Base-by-base conservation (phyloP, 2,113 vertebrate species). In the Percina caprodes region DNA sequence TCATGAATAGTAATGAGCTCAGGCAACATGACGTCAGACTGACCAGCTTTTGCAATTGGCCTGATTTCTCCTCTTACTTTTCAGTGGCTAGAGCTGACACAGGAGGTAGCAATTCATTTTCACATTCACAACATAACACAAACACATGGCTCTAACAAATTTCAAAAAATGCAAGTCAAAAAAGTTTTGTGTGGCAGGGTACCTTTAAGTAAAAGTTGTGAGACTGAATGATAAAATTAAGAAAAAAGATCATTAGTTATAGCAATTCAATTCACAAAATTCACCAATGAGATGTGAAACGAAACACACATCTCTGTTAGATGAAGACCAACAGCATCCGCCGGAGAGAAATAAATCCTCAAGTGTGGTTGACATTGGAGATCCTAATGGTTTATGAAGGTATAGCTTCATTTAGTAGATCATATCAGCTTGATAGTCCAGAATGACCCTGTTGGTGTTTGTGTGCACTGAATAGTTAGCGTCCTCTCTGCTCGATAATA, bases 401-500 rank as follows among this genome's bases (percentile, higher is more conserved):
- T 23, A 30, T 9, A 7, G 26, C 49, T 14, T 26, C 30, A n/a
- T 70, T 61, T 48, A 6, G 2, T 24, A 26, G 21, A 46, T 74
- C 10, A 24, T 61, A 14, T 70, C 11, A 26, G 52, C 18, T 45
- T 24, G 55, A 62, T 65, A 49, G 48, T 26, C 51, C 69, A 18
- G 39, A 19, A 52, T 62, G 62, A 66, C 52, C 67, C 39, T 9
- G 33, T n/a, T 46, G 49, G 12, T 54, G 65, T 70, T 42, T 49
- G 23, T 65, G 51, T 69, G 52, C 59, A 26, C 48, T n/a, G 12
- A 66, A 58, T 66, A 52, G 54, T 42, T 30, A 0, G 33, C 18
- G n/a, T 80, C 24, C 48, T 46, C 45, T 88, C 79, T 61, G 76
- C 54, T 60, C 0, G 5, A 33, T 54, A 56, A 77, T 84, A 46